Evolutionary conservation across 1,140 invertebrate species (phyloP).

Genomic region (Zophobas morio): DNA sequence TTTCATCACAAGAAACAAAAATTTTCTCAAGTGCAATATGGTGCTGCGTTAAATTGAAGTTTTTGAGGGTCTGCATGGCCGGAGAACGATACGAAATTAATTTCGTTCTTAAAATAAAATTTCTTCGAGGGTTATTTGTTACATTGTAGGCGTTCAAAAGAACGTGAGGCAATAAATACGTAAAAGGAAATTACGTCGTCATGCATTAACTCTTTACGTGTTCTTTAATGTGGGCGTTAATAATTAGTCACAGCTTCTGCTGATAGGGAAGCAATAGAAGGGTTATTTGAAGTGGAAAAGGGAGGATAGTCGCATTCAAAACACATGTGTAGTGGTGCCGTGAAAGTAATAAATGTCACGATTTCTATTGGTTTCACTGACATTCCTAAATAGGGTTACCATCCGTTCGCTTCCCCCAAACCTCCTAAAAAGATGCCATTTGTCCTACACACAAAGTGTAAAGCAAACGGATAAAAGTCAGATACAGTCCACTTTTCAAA

Average conservation of each 20-base stretch:
- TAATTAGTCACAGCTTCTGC: conserved; percentile 5
- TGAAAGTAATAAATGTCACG: conserved; percentile 40
- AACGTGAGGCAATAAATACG: not conserved
- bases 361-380: conserved; percentile 39
- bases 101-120: not conserved
- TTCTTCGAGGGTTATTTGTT: not conserved
- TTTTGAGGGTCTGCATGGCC: not conserved
- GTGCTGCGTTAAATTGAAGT: conserved; percentile 14
- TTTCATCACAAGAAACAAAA: too few relatives aligned
- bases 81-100: conserved; percentile 7
- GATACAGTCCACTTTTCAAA: too few relatives aligned
- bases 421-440: conserved; percentile 15
- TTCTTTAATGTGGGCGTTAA: conserved; percentile 5
- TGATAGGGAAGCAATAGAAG: conserved; percentile 11
- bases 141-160: not conserved
- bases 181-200: not conserved
- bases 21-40: not conserved
- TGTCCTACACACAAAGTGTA: conserved; percentile 7
- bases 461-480: conserved; percentile 1
- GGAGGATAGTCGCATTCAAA: conserved; percentile 24
- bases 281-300: conserved; percentile 26
- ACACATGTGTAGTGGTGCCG: conserved; percentile 32
- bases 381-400: conserved; percentile 35
- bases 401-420: conserved; percentile 23
- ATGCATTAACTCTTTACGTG: not conserved